phyloP scores from a whole-genome alignment of 2,797 vertebrate genomes.

The Acipenser oxyrinchus region DNA sequence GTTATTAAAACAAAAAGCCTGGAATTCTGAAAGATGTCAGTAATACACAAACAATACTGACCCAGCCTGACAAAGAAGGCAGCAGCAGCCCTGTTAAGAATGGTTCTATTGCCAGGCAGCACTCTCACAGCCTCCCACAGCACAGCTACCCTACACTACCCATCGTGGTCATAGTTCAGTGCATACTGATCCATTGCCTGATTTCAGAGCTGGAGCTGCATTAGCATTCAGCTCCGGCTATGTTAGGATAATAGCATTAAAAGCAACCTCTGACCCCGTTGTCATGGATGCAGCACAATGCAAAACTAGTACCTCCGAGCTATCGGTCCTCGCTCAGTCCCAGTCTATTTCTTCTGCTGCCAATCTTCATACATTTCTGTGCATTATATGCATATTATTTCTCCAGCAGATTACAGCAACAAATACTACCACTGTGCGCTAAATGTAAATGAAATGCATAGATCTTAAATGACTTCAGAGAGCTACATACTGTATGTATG shows the following conservation, averaged over 20 bases:
- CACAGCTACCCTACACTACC: conserved; percentile 11
- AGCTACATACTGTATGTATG: no score
- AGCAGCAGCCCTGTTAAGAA: not conserved
- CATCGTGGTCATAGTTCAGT: conserved; percentile 47
- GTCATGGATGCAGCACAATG: conserved; percentile 66
- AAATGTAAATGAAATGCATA: no score
- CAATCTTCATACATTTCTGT: conserved; percentile 29
- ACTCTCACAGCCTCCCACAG: conserved; percentile 1
- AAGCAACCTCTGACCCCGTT: conserved; percentile 64
- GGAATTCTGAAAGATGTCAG: no score
- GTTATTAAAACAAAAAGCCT: no score
- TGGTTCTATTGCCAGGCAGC: not conserved
- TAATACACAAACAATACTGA: not conserved
- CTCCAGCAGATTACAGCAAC: no score
- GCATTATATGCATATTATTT: not conserved
- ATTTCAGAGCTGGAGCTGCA: conserved; percentile 55
- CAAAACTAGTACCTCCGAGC: conserved; percentile 40
- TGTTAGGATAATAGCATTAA: conserved; percentile 70
- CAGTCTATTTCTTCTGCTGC: conserved; percentile 35
- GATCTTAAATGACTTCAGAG: no score
- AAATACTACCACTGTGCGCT: no score
- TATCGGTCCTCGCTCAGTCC: conserved; percentile 44
- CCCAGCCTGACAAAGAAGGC: not conserved
- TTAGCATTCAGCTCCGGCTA: conserved; percentile 67
- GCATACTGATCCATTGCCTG: conserved; percentile 58